These are phyloP conservation scores for Anser brachyrhynchus DNA, from an alignment of 2,113 vertebrate species.

Conservation along the genomic window DNA sequence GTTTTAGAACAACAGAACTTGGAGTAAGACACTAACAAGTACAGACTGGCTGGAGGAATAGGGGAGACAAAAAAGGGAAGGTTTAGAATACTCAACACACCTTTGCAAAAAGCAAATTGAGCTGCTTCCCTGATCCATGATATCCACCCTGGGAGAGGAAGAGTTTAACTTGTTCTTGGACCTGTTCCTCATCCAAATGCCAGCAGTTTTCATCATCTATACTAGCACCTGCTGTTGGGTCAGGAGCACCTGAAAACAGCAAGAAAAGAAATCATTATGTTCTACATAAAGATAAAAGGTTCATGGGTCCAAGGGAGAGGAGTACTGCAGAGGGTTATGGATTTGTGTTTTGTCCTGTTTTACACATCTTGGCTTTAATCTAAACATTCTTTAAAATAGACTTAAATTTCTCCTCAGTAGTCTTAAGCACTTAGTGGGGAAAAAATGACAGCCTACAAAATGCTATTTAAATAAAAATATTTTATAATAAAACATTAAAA, in stretches of 20 bases:
- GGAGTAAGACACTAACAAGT: neutral
- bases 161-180: conserved; percentile 97
- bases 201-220: conserved; percentile 98
- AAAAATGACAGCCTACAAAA: neutral
- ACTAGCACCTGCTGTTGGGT: conserved; percentile 95
- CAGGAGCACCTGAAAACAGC: conserved; percentile 89
- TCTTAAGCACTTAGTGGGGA: neutral
- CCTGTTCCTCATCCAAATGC: conserved; percentile 98
- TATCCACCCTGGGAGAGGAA: conserved; percentile 97
- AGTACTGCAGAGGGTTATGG: neutral
- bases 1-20: neutral
- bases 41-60: neutral
- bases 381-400: neutral
- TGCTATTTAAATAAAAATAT: neutral
- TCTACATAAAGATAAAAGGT: neutral
- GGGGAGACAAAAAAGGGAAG: neutral
- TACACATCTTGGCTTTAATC: neutral
- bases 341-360: neutral
- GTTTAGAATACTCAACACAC: conserved; percentile 69
- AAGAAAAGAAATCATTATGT: conserved; percentile 39
- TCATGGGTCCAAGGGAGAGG: neutral
- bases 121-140: conserved; percentile 98
- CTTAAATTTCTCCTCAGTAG: neutral
- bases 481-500: neutral
- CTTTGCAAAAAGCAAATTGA: conserved; percentile 98